Conservation (phyloP, 2,888 invertebrate genomes). For the Papilio elwesi region DNA sequence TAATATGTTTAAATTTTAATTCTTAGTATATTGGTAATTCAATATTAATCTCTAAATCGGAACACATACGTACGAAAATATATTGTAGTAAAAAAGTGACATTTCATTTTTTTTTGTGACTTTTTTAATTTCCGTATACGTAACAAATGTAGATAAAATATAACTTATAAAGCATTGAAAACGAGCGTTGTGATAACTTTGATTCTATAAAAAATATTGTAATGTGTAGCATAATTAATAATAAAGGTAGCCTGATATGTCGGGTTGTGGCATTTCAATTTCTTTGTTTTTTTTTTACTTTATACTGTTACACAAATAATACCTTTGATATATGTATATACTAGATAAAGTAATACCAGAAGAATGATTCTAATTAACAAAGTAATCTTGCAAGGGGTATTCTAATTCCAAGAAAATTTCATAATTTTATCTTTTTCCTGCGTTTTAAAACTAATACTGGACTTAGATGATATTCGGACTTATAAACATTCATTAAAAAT, state of each 20-base stretch:
- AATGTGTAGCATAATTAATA: slow-evolving; percentile 26
- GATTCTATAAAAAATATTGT: slow-evolving; percentile 7
- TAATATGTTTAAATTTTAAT: background rate
- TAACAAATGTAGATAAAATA: background rate
- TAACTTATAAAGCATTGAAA: background rate
- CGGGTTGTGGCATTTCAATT: slow-evolving; percentile 36
- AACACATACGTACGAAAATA: slow-evolving; percentile 21
- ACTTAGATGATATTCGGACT: too few species aligned
- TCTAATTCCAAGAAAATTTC: too few species aligned
- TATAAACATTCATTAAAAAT: too few species aligned
- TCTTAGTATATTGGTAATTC: background rate
- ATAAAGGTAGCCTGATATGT: slow-evolving; percentile 17
- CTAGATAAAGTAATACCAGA: slow-evolving; percentile 6
- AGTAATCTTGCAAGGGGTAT: background rate
- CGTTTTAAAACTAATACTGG: too few species aligned
- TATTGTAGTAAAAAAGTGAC: slow-evolving; percentile 7
- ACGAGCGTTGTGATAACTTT: slow-evolving; percentile 28
- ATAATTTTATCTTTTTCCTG: too few species aligned
- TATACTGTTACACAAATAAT: background rate
- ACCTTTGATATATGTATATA: background rate
- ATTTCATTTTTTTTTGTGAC: background rate
- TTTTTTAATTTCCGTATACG: slow-evolving; percentile 15
- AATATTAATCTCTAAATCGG: background rate
- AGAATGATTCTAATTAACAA: background rate
- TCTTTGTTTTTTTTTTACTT: slow-evolving; percentile 19